Conservation (phyloP, 2,888 invertebrate species). For the Caenorhabditis japonica region DNA sequence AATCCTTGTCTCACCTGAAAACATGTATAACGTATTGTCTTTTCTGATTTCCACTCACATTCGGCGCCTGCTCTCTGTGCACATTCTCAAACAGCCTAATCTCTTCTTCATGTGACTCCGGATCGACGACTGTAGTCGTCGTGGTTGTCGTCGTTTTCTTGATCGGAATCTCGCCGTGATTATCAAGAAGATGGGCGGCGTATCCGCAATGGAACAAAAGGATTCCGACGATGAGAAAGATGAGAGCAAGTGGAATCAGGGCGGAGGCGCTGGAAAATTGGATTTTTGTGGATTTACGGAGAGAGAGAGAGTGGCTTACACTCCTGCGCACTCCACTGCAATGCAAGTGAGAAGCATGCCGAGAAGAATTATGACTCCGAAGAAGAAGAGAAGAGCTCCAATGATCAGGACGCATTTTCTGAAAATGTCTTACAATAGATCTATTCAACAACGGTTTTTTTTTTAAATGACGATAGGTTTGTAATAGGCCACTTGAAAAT, state of each 20-base stretch:
- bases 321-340: slow-evolving; percentile 73
- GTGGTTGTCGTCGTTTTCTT: slow-evolving; percentile 70
- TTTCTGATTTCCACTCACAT: slow-evolving; percentile 46
- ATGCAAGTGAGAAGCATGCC: slow-evolving; percentile 74
- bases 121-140: slow-evolving; percentile 57
- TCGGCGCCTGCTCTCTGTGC: slow-evolving; percentile 47
- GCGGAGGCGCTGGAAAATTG: slow-evolving; percentile 66
- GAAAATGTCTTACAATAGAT: slow-evolving; percentile 8
- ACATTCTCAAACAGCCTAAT: slow-evolving; percentile 62
- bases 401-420: slow-evolving; percentile 72
- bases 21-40: no score
- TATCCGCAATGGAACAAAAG: slow-evolving; percentile 77
- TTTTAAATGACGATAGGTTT: no score
- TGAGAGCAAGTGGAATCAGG: slow-evolving; percentile 73
- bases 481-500: no score
- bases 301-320: slow-evolving; percentile 59
- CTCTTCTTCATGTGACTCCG: slow-evolving; percentile 68
- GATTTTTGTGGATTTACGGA: background rate
- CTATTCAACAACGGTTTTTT: no score
- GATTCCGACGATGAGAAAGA: slow-evolving; percentile 75
- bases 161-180: slow-evolving; percentile 69
- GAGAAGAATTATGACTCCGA: slow-evolving; percentile 74
- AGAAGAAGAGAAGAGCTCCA: slow-evolving; percentile 73
- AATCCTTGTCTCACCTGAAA: slow-evolving; percentile 68
- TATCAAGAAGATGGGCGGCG: slow-evolving; percentile 76